phyloP scores from a whole-genome alignment of 2,888 invertebrate genomes.

The Drosophila rubida region DNA sequence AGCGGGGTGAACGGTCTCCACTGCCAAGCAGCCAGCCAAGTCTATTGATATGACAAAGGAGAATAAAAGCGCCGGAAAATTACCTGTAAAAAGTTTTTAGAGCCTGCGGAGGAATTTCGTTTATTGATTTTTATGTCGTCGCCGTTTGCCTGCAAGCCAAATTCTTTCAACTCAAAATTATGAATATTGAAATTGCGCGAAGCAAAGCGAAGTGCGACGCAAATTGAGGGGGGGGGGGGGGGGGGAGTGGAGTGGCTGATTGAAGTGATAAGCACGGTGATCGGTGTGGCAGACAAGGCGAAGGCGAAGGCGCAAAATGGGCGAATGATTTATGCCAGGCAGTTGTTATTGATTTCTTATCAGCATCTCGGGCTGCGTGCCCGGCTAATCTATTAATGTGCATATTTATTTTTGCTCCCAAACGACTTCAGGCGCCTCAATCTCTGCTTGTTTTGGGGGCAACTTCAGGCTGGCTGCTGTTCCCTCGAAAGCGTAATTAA shows the following conservation, averaged over 20 bases:
- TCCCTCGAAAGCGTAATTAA: conserved; percentile 67
- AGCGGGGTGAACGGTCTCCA: not conserved
- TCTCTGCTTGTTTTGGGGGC: conserved; percentile 8
- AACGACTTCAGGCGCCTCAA: conserved; percentile 25
- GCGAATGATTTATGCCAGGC: conserved; percentile 69
- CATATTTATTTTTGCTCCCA: conserved; percentile 39
- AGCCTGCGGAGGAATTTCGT: conserved; percentile 43
- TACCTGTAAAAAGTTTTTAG: conserved; percentile 68
- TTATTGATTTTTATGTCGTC: conserved; percentile 67
- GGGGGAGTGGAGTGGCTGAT: conserved; percentile 1
- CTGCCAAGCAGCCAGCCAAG: conserved; percentile 39
- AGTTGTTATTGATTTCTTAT: conserved; percentile 74
- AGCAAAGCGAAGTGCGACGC: not conserved
- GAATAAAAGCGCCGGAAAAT: conserved; percentile 52
- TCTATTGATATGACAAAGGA: conserved; percentile 70
- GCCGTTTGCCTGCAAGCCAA: conserved; percentile 41
- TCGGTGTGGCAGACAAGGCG: conserved; percentile 47
- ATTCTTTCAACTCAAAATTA: conserved; percentile 65
- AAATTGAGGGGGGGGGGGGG: not conserved
- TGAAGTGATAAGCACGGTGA: conserved; percentile 58
- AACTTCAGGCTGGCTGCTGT: conserved; percentile 22
- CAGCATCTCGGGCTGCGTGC: conserved; percentile 23
- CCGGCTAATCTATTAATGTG: conserved; percentile 66
- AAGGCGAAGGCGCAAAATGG: conserved; percentile 52
- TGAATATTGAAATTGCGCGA: conserved; percentile 71